These are phyloP conservation scores for Drosophila setifemur DNA, from an alignment of 1,140 invertebrate species.

Conservation along the genomic window DNA sequence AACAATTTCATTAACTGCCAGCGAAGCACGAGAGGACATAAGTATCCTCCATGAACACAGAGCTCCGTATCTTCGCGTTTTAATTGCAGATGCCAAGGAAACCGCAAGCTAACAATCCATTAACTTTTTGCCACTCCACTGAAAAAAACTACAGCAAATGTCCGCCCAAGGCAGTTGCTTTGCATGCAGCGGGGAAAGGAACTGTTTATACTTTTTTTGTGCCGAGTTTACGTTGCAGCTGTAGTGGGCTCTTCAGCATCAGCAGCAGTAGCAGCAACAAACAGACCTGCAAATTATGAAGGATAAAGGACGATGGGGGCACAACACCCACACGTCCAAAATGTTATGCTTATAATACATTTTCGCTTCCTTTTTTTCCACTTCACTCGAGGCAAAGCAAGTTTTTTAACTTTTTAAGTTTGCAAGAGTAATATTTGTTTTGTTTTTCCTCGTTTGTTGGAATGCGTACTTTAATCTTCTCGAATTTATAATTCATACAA, in stretches of 20 bases:
- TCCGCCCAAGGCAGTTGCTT: conserved; percentile 58
- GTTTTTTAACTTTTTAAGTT: conserved; percentile 64
- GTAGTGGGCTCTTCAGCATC: conserved; percentile 64
- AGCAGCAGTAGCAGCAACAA: conserved; percentile 40
- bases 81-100: conserved; percentile 71
- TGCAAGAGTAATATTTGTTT: conserved; percentile 41
- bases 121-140: conserved; percentile 76
- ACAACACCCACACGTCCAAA: conserved; percentile 26
- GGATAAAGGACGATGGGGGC: conserved; percentile 45
- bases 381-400: conserved; percentile 47
- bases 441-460: neutral
- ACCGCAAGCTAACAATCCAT: conserved; percentile 78
- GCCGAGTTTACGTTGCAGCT: conserved; percentile 34
- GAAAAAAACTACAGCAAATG: conserved; percentile 49
- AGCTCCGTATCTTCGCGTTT: conserved; percentile 32
- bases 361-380: conserved; percentile 35
- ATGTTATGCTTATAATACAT: conserved; percentile 49
- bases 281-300: conserved; percentile 60
- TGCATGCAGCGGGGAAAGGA: conserved; percentile 38
- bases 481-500: no score
- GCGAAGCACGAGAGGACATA: conserved; percentile 46
- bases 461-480: neutral
- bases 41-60: conserved; percentile 13
- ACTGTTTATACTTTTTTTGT: conserved; percentile 20
- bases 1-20: conserved; percentile 73